Evolutionary conservation across 1,140 invertebrate genomes (phyloP).

Genomic region (Apis florea): DNA sequence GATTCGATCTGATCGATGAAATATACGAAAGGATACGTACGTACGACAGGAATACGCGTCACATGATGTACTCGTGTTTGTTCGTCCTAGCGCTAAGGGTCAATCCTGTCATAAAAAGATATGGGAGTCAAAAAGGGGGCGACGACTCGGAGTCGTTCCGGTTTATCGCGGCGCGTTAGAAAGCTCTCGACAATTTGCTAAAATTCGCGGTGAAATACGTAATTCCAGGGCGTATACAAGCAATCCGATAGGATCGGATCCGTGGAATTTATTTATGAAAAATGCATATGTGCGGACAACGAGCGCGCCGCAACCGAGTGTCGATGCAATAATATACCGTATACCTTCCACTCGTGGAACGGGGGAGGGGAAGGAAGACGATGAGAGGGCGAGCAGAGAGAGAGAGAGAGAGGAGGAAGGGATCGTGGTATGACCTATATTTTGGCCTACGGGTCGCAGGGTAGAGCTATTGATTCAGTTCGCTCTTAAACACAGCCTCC

Average conservation of each 20-base stretch:
- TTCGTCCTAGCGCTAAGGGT: too few species aligned
- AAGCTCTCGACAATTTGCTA: too few species aligned
- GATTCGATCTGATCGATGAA: too few species aligned
- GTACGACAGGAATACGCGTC: too few species aligned
- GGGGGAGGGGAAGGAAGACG: constrained; percentile 13
- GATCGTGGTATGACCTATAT: constrained; percentile 75
- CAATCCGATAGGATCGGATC: constrained; percentile 1
- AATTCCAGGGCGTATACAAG: constrained; percentile 24
- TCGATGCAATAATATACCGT: constrained; percentile 50
- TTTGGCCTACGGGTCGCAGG: constrained; percentile 71
- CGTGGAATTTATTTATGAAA: constrained; percentile 67
- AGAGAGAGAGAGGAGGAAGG: constrained; percentile 56
- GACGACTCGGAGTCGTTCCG: too few species aligned
- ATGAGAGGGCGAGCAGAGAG: background rate
- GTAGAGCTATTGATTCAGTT: constrained; percentile 76
- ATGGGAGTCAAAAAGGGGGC: too few species aligned
- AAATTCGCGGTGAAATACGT: constrained; percentile 13
- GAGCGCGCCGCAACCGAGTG: constrained; percentile 22
- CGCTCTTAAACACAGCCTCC: constrained; percentile 78
- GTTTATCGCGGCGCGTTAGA: too few species aligned
- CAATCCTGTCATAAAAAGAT: too few species aligned
- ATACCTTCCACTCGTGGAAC: constrained; percentile 28
- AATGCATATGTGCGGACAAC: constrained; percentile 52
- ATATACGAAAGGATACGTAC: too few species aligned
- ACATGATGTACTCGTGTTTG: too few species aligned